phyloP scores from a whole-genome alignment of 2,113 vertebrate genomes.

The Marmota flaviventris region DNA sequence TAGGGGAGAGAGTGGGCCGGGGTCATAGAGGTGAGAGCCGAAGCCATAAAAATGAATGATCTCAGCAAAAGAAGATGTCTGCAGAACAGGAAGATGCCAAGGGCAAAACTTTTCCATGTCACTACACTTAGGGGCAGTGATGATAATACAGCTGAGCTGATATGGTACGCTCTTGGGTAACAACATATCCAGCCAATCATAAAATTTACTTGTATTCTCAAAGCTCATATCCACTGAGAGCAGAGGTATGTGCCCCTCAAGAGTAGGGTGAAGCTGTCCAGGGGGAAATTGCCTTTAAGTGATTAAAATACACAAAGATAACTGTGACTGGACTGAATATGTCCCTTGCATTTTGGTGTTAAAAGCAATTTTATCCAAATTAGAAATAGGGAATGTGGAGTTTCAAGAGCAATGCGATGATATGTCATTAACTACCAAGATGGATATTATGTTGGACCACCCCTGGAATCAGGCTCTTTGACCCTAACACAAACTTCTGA shows the following conservation, averaged over 20 bases:
- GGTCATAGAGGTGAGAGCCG: background rate
- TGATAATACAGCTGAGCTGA: background rate
- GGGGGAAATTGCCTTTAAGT: background rate
- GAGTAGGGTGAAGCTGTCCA: background rate
- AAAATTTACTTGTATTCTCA: background rate
- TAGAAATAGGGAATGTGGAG: background rate
- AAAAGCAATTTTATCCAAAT: slow-evolving; percentile 45
- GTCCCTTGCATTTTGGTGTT: slow-evolving; percentile 11
- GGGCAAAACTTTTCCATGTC: background rate
- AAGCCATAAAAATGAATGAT: background rate
- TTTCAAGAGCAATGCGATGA: background rate
- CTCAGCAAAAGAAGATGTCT: background rate
- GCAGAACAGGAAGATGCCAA: background rate
- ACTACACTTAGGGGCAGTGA: background rate
- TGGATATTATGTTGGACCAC: background rate
- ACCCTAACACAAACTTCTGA: background rate
- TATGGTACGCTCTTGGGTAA: background rate
- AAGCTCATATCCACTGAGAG: background rate
- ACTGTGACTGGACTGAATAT: background rate
- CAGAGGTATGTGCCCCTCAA: background rate
- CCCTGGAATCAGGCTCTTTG: background rate
- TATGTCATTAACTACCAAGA: background rate
- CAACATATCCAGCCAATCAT: background rate
- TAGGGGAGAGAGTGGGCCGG: background rate
- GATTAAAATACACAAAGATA: background rate